Evolutionary conservation across 2,797 vertebrate species (phyloP), one percentile per base, ranked within the genome.

Genomic region (Huso huso): DNA sequence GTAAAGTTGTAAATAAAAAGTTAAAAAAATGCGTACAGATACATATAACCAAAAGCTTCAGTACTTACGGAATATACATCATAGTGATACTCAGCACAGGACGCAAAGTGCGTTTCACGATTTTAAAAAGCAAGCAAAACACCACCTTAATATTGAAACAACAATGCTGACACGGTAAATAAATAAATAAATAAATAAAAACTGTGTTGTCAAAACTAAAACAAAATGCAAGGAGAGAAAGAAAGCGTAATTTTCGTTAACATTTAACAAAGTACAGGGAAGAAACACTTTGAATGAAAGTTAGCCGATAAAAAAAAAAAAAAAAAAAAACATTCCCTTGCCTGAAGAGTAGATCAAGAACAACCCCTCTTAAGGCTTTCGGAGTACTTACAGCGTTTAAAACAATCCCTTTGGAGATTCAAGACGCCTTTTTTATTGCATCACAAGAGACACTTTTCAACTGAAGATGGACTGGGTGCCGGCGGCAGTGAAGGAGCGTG

Each of bases 401-500:
- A 73, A 71, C 71, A 76, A 75, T 78, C 76, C 80, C 69, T 72
- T 65, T 63, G 64, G 70, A 72, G 73, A 58, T 71, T 68, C 69
- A 48, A 65, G 70, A 50, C 66, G 74, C 72, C 74, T 69, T 74
- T 62, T 71, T 48, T 62, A 74, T 71, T 71, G 73, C 74, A 74
- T 69, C 76, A 72, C 72, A 65, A 76, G 62, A 52, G 77, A 79
- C 77, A 81, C 76, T 78, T 81, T 77, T 76, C 74, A 66, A 68
- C 66, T 63, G 69, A 68, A 67, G 71, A 66, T 60, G 73, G 77
- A 10, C 12, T 37, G 76, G 67, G 78, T 77, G 75, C 69, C 79
- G 79, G 77, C 81, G 87, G 84, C 78, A 83, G 88, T 81, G 79
- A 81, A 83, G 84, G 77, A 78, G 84, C 85, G 78, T 79, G 80